A percentile compares a stretch with the other conserved stretches of the same genome.
phyloP scores from a whole-genome alignment of 2,113 vertebrate genomes.

The Hemibagrus wyckioides region DNA sequence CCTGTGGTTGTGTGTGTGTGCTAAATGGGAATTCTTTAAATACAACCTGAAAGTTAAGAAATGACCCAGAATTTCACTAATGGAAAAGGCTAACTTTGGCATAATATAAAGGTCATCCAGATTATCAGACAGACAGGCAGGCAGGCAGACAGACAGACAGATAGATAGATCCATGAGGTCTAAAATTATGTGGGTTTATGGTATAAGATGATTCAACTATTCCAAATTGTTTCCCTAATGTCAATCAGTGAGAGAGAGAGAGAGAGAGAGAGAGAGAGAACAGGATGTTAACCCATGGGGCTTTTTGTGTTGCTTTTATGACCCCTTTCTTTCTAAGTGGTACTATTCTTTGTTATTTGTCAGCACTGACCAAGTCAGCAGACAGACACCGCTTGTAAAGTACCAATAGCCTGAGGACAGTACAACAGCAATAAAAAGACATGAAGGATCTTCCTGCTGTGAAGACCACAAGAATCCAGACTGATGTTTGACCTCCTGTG shows the following conservation, averaged over 20 bases:
- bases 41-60: not conserved
- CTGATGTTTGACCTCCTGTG: slow-evolving; percentile 34
- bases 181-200: not conserved
- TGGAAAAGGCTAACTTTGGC: not conserved
- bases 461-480: slow-evolving; percentile 38
- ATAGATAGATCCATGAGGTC: not conserved
- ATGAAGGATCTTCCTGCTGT: slow-evolving; percentile 25
- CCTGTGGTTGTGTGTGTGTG: not conserved
- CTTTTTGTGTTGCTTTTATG: slow-evolving; percentile 52
- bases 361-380: slow-evolving; percentile 48
- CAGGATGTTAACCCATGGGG: slow-evolving; percentile 43
- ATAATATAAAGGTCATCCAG: not conserved
- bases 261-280: slow-evolving; percentile 34
- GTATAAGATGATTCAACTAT: not conserved
- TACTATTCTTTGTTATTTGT: slow-evolving; percentile 48
- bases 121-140: no score
- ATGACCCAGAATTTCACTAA: not conserved
- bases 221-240: not conserved
- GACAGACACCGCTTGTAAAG: slow-evolving; percentile 57
- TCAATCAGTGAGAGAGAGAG: not conserved
- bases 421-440: slow-evolving; percentile 22
- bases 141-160: no score
- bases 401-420: slow-evolving; percentile 39
- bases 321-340: slow-evolving; percentile 45
- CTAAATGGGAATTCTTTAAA: not conserved